Percentiles rank a stretch among this genome's conserved stretches.
Evolutionary conservation across 2,113 vertebrate species (phyloP).

Genomic region (Acrocephalus arundinaceus): DNA sequence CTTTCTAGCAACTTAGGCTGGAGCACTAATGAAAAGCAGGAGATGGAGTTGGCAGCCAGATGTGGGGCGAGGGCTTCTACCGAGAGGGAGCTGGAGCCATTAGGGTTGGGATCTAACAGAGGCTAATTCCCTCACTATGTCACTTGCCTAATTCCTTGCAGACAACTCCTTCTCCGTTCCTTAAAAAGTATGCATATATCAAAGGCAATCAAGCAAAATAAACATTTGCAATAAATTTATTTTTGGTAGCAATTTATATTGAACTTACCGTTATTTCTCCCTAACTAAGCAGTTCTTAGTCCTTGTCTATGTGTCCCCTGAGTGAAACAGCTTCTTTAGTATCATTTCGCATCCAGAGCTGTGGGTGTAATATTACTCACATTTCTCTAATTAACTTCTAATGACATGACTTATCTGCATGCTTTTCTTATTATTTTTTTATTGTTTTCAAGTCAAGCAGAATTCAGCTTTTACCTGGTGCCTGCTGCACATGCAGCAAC

Average conservation of each 20-base stretch:
- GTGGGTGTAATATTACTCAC: background rate
- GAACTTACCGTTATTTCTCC: slow-evolving; percentile 26
- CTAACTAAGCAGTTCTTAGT: slow-evolving; percentile 24
- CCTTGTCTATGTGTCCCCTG: background rate
- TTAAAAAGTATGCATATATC: background rate
- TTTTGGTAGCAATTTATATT: slow-evolving; percentile 51
- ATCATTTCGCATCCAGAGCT: background rate
- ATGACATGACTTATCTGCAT: background rate
- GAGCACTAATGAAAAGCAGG: slow-evolving; percentile 34
- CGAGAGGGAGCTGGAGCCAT: background rate
- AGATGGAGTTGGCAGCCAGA: background rate
- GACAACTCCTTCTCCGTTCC: background rate
- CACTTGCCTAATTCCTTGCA: slow-evolving; percentile 25
- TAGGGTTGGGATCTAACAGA: background rate
- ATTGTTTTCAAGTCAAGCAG: slow-evolving; percentile 12
- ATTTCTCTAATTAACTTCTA: slow-evolving; percentile 56
- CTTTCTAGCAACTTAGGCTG: slow-evolving; percentile 11
- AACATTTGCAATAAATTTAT: slow-evolving; percentile 47
- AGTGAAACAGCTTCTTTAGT: slow-evolving; percentile 47
- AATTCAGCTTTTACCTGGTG: background rate
- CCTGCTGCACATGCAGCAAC: background rate
- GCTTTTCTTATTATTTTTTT: slow-evolving; percentile 19
- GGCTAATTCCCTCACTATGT: background rate
- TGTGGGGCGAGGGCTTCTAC: background rate
- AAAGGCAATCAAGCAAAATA: slow-evolving; percentile 55